Evolutionary conservation across 1,140 invertebrate species (phyloP).

Genomic region (Diabrotica undecimpunctata): DNA sequence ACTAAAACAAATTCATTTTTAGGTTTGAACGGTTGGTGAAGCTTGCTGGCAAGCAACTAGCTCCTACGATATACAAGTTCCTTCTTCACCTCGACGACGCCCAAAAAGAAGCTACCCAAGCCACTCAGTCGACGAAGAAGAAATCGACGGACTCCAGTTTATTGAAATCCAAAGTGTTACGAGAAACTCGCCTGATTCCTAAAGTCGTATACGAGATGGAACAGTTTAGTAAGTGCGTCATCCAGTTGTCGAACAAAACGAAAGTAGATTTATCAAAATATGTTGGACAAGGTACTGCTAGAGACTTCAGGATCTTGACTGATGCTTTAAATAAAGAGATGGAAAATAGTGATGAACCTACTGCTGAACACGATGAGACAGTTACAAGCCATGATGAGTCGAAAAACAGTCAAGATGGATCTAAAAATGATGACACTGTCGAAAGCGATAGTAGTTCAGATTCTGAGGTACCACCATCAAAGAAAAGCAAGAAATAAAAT

Average conservation of each 20-base stretch:
- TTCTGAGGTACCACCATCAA: background rate
- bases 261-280: slow-evolving; percentile 53
- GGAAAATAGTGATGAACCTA: slow-evolving; percentile 9
- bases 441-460: background rate
- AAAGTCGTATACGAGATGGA: slow-evolving; percentile 58
- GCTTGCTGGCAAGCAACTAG: slow-evolving; percentile 54
- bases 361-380: slow-evolving; percentile 3
- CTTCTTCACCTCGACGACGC: slow-evolving; percentile 54
- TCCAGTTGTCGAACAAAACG: slow-evolving; percentile 56
- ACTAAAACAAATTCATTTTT: background rate
- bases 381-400: background rate
- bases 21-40: slow-evolving; percentile 58
- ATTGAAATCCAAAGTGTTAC: slow-evolving; percentile 56
- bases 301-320: slow-evolving; percentile 56
- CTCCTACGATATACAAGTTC: slow-evolving; percentile 53
- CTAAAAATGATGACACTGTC: background rate
- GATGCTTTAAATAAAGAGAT: slow-evolving; percentile 49
- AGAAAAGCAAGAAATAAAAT: background rate
- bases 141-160: slow-evolving; percentile 45
- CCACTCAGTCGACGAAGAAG: slow-evolving; percentile 36
- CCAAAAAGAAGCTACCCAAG: slow-evolving; percentile 44
- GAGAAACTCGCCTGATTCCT: slow-evolving; percentile 57
- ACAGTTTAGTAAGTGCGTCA: slow-evolving; percentile 57
- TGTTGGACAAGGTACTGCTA: slow-evolving; percentile 53
- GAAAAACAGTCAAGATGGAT: background rate